Evolutionary conservation across 92 coral and sea anemone species (phyloP).

Genomic region (Phenganax stokvisi): DNA sequence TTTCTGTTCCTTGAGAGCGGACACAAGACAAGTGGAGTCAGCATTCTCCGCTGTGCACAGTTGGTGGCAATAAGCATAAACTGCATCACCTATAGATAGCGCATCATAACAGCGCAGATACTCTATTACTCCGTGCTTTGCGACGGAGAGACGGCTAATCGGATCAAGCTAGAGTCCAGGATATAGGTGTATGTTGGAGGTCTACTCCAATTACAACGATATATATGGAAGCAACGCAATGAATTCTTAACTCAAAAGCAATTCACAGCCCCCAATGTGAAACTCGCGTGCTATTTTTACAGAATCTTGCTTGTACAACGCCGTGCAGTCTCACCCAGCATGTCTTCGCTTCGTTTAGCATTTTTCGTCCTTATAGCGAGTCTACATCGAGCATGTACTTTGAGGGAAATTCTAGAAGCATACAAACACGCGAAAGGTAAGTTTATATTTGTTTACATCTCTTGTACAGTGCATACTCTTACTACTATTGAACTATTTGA

Average conservation of each 20-base stretch:
- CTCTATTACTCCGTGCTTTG: not conserved
- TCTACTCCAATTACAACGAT: conserved; percentile 38
- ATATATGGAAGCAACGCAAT: conserved; percentile 33
- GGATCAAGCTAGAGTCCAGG: conserved; percentile 33
- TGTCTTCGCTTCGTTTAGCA: conserved; percentile 25
- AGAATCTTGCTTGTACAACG: not conserved
- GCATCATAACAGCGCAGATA: not conserved
- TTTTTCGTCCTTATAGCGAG: not conserved
- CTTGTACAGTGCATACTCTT: not conserved
- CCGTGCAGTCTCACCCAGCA: conserved; percentile 13
- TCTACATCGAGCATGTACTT: not conserved
- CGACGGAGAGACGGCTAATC: conserved; percentile 21
- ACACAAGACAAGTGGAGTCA: not conserved
- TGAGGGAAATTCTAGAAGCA: not conserved
- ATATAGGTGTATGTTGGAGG: conserved; percentile 14
- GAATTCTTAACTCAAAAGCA: conserved; percentile 1
- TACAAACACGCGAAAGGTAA: not conserved
- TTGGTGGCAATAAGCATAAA: conserved; percentile 11
- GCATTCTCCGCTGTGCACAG: conserved; percentile 8
- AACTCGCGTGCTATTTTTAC: conserved; percentile 22
- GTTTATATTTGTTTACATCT: not conserved
- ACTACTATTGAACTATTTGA: not conserved
- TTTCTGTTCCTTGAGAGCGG: not conserved
- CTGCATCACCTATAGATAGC: conserved; percentile 4
- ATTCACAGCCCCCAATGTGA: conserved; percentile 24